Evolutionary conservation across 2,888 invertebrate genomes (phyloP), one percentile per base, ranked within the genome.

Genomic region (Linyphia triangularis): DNA sequence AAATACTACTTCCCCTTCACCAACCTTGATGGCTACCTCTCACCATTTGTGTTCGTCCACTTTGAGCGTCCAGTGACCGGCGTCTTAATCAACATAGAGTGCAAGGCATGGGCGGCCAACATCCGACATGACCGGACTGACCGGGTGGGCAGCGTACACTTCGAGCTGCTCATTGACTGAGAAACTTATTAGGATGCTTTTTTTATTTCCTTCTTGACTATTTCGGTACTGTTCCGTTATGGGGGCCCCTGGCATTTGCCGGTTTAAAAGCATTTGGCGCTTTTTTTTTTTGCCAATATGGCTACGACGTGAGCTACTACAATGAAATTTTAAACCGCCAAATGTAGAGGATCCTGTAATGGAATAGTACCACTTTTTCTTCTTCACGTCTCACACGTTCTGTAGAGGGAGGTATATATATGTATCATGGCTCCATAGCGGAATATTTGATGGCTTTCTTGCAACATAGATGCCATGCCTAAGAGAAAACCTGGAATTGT

Each of bases 91-190:
- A 93, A 93, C 91, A 91, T 93, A 9, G 92, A 92, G 89, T 93
- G 93, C 91, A 93, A 92, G 90, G 92, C 93, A 7, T 92, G 92
- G 91, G 93, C 93, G 63, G 91, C 92, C 75, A 93, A 93, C 91
- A 93, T 93, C 90, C 85, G 90, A 26, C 92, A 93, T 77, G 92
- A 93, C 89, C 90, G 92, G 24, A 90, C 91, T 77, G 92, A 93
- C 77, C 90, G 92, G 81, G 90, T 92, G 72, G 93, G 93, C 13
- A 91, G 92, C 89, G 92, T 93, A 28, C 92, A 93, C 90, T 93
- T 93, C 91, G 93, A 93, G 89, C 86, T 93, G 69, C 90, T 93
- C 69, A 91, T 93, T n/a, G 93, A 93, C 72, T 89, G 82, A 89
- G n/a, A n/a, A n/a, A n/a, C n/a, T n/a, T n/a, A n/a, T n/a, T n/a